These are phyloP conservation scores for Cynopterus sphinx DNA, from an alignment of 2,797 vertebrate species.

Conservation along the genomic window DNA sequence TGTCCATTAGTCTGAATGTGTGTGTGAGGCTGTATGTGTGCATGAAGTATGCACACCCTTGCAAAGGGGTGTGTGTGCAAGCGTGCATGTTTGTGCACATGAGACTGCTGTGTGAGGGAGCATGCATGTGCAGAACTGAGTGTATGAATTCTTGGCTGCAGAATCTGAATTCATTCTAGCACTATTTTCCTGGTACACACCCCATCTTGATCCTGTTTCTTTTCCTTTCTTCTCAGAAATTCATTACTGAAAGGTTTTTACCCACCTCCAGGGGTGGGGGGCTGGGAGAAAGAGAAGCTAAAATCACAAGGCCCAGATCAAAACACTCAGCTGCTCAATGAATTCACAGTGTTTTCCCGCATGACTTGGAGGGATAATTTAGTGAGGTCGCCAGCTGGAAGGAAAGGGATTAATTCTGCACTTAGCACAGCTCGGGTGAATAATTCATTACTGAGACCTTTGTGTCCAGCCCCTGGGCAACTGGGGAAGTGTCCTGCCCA, in stretches of 20 bases:
- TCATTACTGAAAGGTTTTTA: constrained; percentile 68
- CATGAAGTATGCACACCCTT: not conserved
- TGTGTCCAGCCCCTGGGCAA: constrained; percentile 80
- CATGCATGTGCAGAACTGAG: not conserved
- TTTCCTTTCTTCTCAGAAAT: constrained; percentile 75
- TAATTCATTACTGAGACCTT: constrained; percentile 86
- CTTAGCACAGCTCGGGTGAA: constrained; percentile 89
- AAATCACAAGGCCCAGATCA: constrained; percentile 81
- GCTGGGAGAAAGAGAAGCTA: constrained; percentile 35
- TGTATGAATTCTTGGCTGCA: not conserved
- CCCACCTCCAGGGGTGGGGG: constrained; percentile 42
- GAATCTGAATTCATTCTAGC: constrained; percentile 37
- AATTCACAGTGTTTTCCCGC: constrained; percentile 93
- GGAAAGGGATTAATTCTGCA: constrained; percentile 93
- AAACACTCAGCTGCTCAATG: constrained; percentile 91
- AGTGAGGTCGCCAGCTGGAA: constrained; percentile 93
- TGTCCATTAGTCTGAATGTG: not conserved
- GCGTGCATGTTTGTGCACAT: not conserved
- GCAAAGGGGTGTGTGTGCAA: not conserved
- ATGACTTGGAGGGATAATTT: constrained; percentile 92
- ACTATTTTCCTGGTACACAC: constrained; percentile 54
- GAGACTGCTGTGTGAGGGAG: not conserved
- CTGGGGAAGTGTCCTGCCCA: constrained; percentile 66
- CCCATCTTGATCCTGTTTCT: constrained; percentile 60
- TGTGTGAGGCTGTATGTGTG: not conserved